A percentile compares a stretch with the other conserved stretches of the same genome.
phyloP scores from a whole-genome alignment of 2,113 vertebrate genomes.

The Dipodomys stephensi region DNA sequence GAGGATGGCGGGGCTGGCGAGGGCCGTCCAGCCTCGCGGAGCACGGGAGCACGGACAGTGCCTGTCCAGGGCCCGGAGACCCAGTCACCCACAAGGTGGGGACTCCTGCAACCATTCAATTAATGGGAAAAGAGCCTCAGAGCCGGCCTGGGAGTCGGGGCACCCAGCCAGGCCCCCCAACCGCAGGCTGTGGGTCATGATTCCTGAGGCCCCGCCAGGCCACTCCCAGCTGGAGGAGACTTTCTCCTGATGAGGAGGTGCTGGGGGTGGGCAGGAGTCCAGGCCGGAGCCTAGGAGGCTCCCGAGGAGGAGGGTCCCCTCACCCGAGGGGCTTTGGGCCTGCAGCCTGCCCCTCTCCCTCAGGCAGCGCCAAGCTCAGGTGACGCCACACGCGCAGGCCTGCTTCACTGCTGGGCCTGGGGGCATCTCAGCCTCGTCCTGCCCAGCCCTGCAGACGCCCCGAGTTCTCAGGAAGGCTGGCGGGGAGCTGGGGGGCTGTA shows the following conservation, averaged over 20 bases:
- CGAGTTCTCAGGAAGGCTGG: background rate
- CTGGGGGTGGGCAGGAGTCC: no score
- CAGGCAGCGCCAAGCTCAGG: no score
- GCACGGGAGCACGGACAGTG: rapidly evolving
- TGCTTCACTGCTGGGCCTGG: no score
- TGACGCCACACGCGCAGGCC: background rate
- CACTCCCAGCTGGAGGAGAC: rapidly evolving
- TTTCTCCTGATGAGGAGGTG: rapidly evolving
- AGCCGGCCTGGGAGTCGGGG: background rate
- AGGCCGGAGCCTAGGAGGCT: no score
- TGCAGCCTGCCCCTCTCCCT: no score
- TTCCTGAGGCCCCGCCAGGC: no score
- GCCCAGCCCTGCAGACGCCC: background rate
- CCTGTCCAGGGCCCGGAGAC: background rate
- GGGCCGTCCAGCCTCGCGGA: background rate
- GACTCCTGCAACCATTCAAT: background rate
- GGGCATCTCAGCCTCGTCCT: background rate
- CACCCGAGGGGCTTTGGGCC: no score
- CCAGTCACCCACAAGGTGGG: background rate
- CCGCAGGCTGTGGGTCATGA: background rate
- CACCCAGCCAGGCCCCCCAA: rapidly evolving
- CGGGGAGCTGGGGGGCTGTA: no score
- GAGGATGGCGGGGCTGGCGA: no score
- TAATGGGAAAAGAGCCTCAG: background rate
- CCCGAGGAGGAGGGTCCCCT: no score